Evolutionary conservation across 2,888 invertebrate genomes (phyloP).

Genomic region (Nomada hirtipes): DNA sequence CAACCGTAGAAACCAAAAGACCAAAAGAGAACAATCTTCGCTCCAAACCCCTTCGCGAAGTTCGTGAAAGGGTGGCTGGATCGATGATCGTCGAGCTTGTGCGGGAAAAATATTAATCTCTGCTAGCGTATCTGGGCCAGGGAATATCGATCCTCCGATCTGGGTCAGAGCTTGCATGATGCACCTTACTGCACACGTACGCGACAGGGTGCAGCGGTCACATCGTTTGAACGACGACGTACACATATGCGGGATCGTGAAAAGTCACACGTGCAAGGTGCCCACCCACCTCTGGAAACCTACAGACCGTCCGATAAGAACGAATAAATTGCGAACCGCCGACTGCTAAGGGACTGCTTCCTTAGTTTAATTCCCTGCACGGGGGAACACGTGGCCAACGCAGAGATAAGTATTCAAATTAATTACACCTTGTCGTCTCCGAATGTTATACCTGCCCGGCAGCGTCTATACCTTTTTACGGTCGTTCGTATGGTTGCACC

Average conservation of each 20-base stretch:
- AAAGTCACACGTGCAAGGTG: slow-evolving; percentile 58
- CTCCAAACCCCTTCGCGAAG: background rate
- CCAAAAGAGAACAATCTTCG: background rate
- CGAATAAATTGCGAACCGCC: slow-evolving; percentile 59
- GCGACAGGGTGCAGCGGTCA: slow-evolving; percentile 51
- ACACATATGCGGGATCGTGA: slow-evolving; percentile 49
- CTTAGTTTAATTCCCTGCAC: slow-evolving; percentile 47
- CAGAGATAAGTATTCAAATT: slow-evolving; percentile 59
- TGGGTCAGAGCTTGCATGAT: slow-evolving; percentile 80
- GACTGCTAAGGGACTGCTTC: slow-evolving; percentile 58
- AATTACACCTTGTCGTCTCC: slow-evolving; percentile 51
- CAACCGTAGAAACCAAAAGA: too few species aligned
- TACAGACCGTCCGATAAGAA: slow-evolving; percentile 48
- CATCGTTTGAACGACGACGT: slow-evolving; percentile 37
- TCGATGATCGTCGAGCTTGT: slow-evolving; percentile 57
- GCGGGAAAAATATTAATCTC: slow-evolving; percentile 72
- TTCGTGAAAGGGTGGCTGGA: slow-evolving; percentile 20
- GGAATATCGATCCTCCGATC: slow-evolving; percentile 81
- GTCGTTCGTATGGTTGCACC: background rate
- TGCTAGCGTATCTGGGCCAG: slow-evolving; percentile 80
- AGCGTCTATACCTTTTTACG: slow-evolving; percentile 9
- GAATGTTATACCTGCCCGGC: slow-evolving; percentile 40
- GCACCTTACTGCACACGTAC: slow-evolving; percentile 66
- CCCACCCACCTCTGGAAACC: slow-evolving; percentile 23
- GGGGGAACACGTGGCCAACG: slow-evolving; percentile 43